A percentile compares a stretch with the other conserved stretches of the same genome.
Evolutionary conservation across 2,888 invertebrate species (phyloP).

Genomic region (Cecidostiba fungosa): DNA sequence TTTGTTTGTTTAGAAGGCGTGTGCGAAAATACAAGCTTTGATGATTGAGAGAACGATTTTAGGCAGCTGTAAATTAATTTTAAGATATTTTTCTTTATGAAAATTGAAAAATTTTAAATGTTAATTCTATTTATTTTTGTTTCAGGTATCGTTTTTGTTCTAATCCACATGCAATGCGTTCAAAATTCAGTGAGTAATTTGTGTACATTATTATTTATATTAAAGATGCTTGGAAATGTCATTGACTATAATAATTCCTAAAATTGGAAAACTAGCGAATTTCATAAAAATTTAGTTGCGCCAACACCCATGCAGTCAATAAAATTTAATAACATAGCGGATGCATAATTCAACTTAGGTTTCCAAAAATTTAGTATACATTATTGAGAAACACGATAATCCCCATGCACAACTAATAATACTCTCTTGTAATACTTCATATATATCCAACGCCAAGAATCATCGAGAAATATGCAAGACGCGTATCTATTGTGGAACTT

Average conservation of each 20-base stretch:
- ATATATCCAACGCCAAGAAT: neutral
- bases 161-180: neutral
- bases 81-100: neutral
- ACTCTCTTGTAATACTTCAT: neutral
- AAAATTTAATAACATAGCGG: neutral
- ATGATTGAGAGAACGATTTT: too few species aligned
- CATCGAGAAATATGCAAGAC: neutral
- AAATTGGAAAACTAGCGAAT: too few species aligned
- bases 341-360: neutral
- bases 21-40: too few species aligned
- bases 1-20: too few species aligned
- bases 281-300: too few species aligned
- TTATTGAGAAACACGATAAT: neutral
- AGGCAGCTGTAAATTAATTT: too few species aligned
- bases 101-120: neutral
- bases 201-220: neutral
- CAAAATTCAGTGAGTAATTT: neutral
- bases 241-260: too few species aligned
- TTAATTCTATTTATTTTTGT: neutral
- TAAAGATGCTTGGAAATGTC: neutral
- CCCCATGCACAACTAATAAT: neutral
- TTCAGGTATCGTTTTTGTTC: neutral
- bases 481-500: neutral
- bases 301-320: neutral
- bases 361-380: neutral